A percentile compares a stretch with the other conserved stretches of the same genome.
phyloP scores from a whole-genome alignment of 2,113 vertebrate genomes.

The Panthera leo region DNA sequence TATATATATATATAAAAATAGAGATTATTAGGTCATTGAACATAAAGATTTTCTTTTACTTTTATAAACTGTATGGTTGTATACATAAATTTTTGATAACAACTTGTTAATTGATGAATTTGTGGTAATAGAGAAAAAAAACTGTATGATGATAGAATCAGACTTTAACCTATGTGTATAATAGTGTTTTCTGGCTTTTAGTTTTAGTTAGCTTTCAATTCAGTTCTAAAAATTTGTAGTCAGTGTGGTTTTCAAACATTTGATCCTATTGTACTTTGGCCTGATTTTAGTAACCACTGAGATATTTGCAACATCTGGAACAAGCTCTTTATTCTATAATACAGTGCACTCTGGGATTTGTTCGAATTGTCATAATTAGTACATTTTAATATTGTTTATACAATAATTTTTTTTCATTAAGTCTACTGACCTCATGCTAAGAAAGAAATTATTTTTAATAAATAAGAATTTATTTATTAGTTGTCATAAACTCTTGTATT shows the following conservation, averaged over 20 bases:
- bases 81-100: not conserved
- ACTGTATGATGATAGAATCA: not conserved
- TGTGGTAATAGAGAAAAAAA: not conserved
- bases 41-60: not conserved
- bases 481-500: slow-evolving; percentile 74
- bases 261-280: not conserved
- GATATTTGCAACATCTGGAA: slow-evolving; percentile 13
- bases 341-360: slow-evolving; percentile 15
- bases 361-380: slow-evolving; percentile 74
- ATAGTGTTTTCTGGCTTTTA: not conserved
- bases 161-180: not conserved
- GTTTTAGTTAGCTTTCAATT: not conserved
- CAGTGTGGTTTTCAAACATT: not conserved
- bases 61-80: not conserved
- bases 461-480: slow-evolving; percentile 80
- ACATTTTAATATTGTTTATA: slow-evolving; percentile 78
- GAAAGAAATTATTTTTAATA: slow-evolving; percentile 84
- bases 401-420: slow-evolving; percentile 80
- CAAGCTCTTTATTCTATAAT: slow-evolving; percentile 31
- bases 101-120: not conserved
- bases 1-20: not conserved
- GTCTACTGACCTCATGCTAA: slow-evolving; percentile 76
- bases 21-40: not conserved
- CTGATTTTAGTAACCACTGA: not conserved
- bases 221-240: not conserved